Conservation (phyloP, 2,113 vertebrate genomes). For the Eptesicus fuscus region DNA sequence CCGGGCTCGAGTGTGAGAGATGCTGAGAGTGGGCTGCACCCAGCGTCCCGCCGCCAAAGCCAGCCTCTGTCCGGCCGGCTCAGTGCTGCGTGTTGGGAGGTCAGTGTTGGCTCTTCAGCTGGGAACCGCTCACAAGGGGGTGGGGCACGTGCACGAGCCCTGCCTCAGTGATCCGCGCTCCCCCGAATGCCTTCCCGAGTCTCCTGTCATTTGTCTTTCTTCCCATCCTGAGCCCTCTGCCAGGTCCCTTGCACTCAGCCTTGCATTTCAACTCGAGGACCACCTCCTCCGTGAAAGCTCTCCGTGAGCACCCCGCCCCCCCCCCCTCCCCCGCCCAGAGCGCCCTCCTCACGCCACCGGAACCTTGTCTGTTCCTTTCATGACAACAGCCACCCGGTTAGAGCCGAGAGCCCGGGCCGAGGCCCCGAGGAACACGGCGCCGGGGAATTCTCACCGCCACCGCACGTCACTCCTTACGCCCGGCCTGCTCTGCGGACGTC, state of each 20-base stretch:
- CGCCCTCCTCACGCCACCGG: neutral
- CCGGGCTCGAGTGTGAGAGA: neutral
- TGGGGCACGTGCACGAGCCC: neutral
- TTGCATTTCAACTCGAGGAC: neutral
- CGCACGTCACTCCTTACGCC: neutral
- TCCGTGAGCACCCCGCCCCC: neutral
- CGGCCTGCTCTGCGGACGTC: neutral
- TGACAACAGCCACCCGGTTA: neutral
- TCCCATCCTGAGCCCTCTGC: neutral
- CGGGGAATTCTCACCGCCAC: no score
- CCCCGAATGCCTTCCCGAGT: neutral
- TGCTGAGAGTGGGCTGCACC: neutral
- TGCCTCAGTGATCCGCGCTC: neutral
- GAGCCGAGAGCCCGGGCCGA: neutral
- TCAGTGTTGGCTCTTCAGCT: neutral
- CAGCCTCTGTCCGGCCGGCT: neutral
- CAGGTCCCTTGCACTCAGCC: neutral
- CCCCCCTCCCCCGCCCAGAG: neutral
- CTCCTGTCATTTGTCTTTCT: neutral
- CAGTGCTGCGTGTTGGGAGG: neutral
- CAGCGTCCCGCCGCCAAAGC: neutral
- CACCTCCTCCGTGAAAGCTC: neutral
- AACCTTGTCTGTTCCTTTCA: neutral
- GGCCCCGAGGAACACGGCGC: rapidly evolving
- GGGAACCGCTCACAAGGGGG: neutral